These are phyloP conservation scores for Melieria picta DNA, from an alignment of 2,888 invertebrate species.

Conservation along the genomic window DNA sequence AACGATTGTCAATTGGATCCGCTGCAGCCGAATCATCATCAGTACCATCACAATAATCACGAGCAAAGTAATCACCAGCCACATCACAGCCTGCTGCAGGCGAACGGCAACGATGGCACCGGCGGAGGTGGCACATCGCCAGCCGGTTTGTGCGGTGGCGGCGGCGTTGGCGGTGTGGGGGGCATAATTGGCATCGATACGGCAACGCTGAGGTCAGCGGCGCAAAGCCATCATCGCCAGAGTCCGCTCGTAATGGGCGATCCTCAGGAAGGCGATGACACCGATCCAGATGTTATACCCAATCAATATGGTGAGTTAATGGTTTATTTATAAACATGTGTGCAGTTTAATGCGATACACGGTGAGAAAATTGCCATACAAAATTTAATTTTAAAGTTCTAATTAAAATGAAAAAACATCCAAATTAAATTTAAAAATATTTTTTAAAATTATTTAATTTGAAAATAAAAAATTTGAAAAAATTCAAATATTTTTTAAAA, in stretches of 20 bases:
- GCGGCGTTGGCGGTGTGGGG: slow-evolving; percentile 47
- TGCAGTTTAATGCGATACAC: not conserved
- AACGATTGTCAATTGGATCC: slow-evolving; percentile 66
- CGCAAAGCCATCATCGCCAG: slow-evolving; percentile 64
- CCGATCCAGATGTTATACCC: slow-evolving; percentile 88
- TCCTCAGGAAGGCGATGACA: slow-evolving; percentile 69
- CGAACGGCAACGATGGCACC: slow-evolving; percentile 55
- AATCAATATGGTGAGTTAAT: slow-evolving; percentile 82
- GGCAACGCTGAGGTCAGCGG: slow-evolving; percentile 59
- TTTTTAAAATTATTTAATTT: too few species aligned
- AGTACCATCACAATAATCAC: slow-evolving; percentile 53
- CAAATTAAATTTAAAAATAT: not conserved
- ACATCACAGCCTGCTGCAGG: slow-evolving; percentile 62
- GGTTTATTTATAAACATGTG: not conserved
- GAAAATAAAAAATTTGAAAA: too few species aligned
- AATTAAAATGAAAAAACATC: too few species aligned
- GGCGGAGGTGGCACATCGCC: slow-evolving; percentile 45
- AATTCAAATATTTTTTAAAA: too few species aligned
- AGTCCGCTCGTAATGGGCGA: slow-evolving; percentile 65
- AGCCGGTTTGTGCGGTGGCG: slow-evolving; percentile 58
- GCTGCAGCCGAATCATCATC: slow-evolving; percentile 59
- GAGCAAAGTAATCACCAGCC: slow-evolving; percentile 59
- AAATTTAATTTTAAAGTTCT: too few species aligned
- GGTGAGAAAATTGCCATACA: not conserved
- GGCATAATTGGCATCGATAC: slow-evolving; percentile 62